These are phyloP conservation scores for Amblyjoppa fuscipennis DNA, from an alignment of 2,888 invertebrate genomes.

Conservation along the genomic window DNA sequence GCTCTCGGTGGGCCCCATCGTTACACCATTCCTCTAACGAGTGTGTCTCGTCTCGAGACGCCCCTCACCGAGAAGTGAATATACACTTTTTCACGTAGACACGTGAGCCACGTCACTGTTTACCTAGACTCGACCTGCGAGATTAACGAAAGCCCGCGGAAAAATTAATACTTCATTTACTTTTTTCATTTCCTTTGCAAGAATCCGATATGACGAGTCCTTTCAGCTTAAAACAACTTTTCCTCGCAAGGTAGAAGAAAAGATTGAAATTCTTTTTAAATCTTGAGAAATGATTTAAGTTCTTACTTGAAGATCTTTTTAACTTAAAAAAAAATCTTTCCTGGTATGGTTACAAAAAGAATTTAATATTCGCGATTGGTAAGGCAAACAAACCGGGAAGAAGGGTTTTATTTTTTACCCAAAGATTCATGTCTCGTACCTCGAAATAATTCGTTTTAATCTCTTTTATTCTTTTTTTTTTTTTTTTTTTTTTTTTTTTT, in stretches of 20 bases:
- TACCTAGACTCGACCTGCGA: constrained; percentile 47
- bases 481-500: neutral
- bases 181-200: neutral
- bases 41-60: constrained; percentile 66
- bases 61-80: constrained; percentile 46
- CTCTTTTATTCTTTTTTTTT: neutral
- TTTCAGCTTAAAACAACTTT: neutral
- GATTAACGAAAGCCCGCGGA: neutral
- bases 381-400: neutral
- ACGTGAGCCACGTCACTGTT: constrained; percentile 59
- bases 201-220: neutral
- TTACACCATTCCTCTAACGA: constrained; percentile 55
- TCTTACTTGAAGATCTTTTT: neutral
- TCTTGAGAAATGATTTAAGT: neutral
- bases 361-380: neutral
- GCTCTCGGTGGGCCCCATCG: constrained; percentile 11
- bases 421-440: neutral
- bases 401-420: neutral
- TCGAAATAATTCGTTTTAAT: neutral
- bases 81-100: constrained; percentile 21
- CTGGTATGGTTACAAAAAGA: neutral
- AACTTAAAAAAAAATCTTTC: neutral
- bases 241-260: neutral
- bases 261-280: neutral
- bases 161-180: constrained; percentile 12